Percentiles rank a stretch among this genome's conserved stretches.
These are phyloP conservation scores for Aphelocoma californica DNA, from an alignment of 2,797 vertebrate species.

Conservation along the genomic window DNA sequence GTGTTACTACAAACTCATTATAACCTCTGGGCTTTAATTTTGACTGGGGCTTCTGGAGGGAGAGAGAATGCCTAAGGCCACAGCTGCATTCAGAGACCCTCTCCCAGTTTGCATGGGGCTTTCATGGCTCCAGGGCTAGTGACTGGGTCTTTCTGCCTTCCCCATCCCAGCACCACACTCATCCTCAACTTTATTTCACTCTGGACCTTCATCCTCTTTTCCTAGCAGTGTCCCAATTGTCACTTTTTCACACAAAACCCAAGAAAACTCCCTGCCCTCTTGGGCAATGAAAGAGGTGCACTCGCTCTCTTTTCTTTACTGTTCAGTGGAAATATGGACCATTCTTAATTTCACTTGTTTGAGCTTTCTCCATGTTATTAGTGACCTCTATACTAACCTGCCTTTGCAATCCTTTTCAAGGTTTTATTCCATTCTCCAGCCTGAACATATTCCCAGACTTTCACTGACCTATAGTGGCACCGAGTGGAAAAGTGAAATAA, in stretches of 20 bases:
- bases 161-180: background rate
- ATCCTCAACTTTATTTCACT: background rate
- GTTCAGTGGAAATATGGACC: background rate
- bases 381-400: background rate
- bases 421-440: background rate
- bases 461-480: background rate
- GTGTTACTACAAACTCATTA: background rate
- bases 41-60: background rate
- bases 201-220: background rate
- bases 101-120: fast-evolving
- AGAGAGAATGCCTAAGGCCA: background rate
- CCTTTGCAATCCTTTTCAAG: background rate
- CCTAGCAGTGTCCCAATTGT: background rate
- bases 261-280: background rate
- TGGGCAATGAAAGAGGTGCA: background rate
- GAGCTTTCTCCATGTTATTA: background rate
- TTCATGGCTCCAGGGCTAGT: background rate
- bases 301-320: background rate
- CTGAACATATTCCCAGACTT: background rate
- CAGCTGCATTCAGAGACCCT: background rate
- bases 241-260: background rate
- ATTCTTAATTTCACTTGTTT: background rate
- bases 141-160: background rate
- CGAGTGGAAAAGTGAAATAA: background rate
- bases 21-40: background rate